A percentile compares a stretch with the other conserved stretches of the same genome.
These are phyloP conservation scores for Physocephala rufipes DNA, from an alignment of 2,888 invertebrate species.

Conservation along the genomic window DNA sequence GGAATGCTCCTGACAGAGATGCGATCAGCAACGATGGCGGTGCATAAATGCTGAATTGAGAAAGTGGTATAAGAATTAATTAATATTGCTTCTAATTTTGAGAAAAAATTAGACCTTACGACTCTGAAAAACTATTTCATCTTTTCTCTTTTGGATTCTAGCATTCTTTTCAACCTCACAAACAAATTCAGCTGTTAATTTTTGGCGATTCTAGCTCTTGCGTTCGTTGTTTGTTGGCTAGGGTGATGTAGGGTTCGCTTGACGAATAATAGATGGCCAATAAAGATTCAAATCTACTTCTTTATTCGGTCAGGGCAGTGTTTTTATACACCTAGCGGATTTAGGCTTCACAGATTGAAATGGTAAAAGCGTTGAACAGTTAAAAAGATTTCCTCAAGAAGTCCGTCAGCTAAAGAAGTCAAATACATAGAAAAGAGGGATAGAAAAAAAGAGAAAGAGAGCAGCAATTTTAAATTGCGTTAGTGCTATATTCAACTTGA, in stretches of 20 bases:
- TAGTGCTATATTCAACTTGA: too few species aligned
- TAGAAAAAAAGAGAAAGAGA: background rate
- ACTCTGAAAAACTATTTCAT: background rate
- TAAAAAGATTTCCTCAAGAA: background rate
- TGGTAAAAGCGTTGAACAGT: background rate
- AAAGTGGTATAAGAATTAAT: background rate
- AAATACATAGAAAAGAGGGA: too few species aligned
- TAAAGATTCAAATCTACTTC: too few species aligned
- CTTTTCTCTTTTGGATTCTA: background rate
- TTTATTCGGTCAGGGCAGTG: background rate
- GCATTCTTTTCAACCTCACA: background rate
- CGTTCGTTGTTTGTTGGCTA: background rate
- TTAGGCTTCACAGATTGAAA: background rate
- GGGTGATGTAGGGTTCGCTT: too few species aligned
- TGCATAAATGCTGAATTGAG: too few species aligned
- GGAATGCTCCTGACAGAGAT: background rate
- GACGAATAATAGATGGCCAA: too few species aligned
- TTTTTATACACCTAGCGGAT: background rate
- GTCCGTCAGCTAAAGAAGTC: too few species aligned
- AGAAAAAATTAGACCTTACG: background rate
- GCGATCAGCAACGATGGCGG: background rate
- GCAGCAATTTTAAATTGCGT: too few species aligned
- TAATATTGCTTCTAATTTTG: constrained; percentile 3
- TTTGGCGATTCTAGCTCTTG: constrained; percentile 1
- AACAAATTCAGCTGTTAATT: background rate